Conservation (phyloP, 2,113 vertebrate genomes). For the Vidua macroura region DNA sequence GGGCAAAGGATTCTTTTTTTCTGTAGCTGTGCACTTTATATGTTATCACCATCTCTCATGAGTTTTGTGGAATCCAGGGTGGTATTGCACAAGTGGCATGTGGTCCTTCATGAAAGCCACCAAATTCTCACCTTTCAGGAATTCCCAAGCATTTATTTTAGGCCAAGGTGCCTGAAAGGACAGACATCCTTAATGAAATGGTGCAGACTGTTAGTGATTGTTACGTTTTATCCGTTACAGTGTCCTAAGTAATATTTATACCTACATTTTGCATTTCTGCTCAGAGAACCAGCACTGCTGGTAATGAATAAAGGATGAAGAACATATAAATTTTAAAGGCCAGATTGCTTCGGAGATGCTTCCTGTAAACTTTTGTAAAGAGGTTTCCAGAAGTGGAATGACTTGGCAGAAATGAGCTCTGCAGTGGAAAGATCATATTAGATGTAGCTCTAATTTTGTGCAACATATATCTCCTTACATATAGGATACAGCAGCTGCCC, state of each 20-base stretch:
- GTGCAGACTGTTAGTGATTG: neutral
- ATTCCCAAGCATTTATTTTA: neutral
- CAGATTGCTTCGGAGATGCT: neutral
- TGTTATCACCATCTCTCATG: neutral
- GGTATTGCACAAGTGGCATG: neutral
- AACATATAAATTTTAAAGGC: neutral
- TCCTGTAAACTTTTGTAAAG: neutral
- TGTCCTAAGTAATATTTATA: neutral
- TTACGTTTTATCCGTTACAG: neutral
- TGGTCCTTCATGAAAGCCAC: neutral
- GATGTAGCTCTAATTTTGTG: neutral
- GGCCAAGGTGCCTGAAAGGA: neutral
- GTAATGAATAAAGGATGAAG: neutral
- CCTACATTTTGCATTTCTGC: neutral
- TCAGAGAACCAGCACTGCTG: neutral
- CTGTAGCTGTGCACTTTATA: neutral
- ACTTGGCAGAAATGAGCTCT: neutral
- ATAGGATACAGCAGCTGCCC: neutral
- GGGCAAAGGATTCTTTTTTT: neutral
- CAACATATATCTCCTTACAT: neutral
- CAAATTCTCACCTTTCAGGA: neutral
- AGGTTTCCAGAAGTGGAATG: neutral
- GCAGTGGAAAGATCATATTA: fast-evolving
- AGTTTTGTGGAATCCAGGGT: neutral
- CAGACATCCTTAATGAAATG: neutral